These are phyloP conservation scores for Microchirus variegatus DNA, from an alignment of 2,797 vertebrate species.

Conservation along the genomic window DNA sequence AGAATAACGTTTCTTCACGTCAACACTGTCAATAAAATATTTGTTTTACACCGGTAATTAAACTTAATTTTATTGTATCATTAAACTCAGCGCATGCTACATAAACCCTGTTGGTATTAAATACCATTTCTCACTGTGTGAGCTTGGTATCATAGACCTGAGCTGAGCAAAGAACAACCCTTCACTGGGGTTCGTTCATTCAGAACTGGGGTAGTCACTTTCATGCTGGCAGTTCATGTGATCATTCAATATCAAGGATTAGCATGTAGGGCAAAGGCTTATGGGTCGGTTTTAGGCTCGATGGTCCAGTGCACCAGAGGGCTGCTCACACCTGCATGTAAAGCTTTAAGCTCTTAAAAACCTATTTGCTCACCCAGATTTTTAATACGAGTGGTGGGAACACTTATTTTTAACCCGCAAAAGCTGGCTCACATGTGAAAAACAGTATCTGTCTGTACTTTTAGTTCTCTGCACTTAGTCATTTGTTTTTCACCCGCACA, in stretches of 20 bases:
- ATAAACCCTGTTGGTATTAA: not conserved
- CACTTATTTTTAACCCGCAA: not conserved
- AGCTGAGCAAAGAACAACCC: not conserved
- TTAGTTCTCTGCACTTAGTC: no score
- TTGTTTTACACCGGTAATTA: not conserved
- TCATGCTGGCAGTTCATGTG: constrained; percentile 22
- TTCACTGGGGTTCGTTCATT: not conserved
- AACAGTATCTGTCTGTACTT: no score
- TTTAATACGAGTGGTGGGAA: not conserved
- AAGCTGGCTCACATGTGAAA: not conserved
- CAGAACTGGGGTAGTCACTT: constrained; percentile 22
- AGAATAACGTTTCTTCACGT: not conserved
- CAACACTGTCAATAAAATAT: not conserved
- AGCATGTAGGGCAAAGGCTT: constrained; percentile 8
- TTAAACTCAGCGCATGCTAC: not conserved
- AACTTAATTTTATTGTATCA: not conserved
- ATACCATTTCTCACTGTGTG: not conserved
- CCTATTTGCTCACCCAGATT: not conserved
- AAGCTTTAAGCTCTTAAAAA: not conserved
- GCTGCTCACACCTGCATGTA: constrained; percentile 1
- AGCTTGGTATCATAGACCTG: not conserved
- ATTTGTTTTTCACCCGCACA: no score
- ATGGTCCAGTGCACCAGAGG: constrained; percentile 12
- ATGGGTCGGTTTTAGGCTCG: constrained; percentile 12
- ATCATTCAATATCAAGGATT: constrained; percentile 40